These are phyloP conservation scores for Paradoxurus hermaphroditus DNA, from an alignment of 2,113 vertebrate genomes.

Conservation along the genomic window DNA sequence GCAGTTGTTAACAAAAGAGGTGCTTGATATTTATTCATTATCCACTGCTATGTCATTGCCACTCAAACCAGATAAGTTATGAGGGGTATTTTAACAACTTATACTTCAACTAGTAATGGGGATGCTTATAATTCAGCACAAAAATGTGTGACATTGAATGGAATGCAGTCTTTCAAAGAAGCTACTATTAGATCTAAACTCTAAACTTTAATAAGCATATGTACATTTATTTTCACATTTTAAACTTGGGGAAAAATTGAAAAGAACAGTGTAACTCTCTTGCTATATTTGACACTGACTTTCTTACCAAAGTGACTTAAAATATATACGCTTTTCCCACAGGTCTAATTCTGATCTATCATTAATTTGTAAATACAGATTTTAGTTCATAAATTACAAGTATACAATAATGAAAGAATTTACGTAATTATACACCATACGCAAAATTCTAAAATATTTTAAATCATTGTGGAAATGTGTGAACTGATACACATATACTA, in stretches of 20 bases:
- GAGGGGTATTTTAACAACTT: slow-evolving; percentile 39
- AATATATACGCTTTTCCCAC: neutral
- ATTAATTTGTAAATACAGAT: neutral
- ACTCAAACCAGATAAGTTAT: slow-evolving; percentile 40
- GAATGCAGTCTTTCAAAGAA: slow-evolving; percentile 13
- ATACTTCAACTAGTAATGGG: slow-evolving; percentile 26
- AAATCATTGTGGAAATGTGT: neutral
- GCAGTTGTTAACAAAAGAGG: slow-evolving; percentile 46
- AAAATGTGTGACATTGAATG: slow-evolving; percentile 2
- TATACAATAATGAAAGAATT: neutral
- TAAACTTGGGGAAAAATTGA: neutral
- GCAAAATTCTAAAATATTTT: neutral
- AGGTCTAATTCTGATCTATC: neutral
- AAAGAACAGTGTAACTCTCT: neutral
- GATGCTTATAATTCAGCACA: neutral
- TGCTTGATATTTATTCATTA: slow-evolving; percentile 53
- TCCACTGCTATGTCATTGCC: neutral
- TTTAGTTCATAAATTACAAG: neutral
- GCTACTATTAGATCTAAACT: neutral
- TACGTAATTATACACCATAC: neutral
- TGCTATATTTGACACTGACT: neutral
- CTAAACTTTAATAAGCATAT: slow-evolving; percentile 19
- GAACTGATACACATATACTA: neutral
- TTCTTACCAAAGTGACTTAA: neutral
- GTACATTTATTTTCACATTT: slow-evolving; percentile 48